Conservation (phyloP, 2,888 invertebrate species). For the Tenthredo livida region DNA sequence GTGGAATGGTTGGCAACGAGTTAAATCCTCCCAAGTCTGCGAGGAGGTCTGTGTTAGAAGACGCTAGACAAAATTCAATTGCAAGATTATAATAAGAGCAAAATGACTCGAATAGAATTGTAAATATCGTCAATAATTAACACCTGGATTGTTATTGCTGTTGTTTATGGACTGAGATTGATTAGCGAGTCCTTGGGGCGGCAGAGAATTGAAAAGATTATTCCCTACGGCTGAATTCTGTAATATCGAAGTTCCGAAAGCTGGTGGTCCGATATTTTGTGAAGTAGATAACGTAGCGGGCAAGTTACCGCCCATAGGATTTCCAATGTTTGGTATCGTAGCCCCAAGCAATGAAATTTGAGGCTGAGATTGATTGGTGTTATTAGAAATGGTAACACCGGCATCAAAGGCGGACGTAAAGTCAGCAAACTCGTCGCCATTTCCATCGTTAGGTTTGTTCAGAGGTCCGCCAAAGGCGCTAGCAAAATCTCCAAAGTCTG, state of each 20-base stretch:
- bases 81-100: background rate
- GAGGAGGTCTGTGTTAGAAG: slow-evolving; percentile 77
- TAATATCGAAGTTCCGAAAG: slow-evolving; percentile 59
- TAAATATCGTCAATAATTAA: background rate
- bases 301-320: slow-evolving; percentile 66
- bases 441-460: slow-evolving; percentile 64
- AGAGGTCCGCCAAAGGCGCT: slow-evolving; percentile 82
- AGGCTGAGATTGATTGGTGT: slow-evolving; percentile 62
- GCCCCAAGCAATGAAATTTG: slow-evolving; percentile 67
- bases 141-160: slow-evolving; percentile 73
- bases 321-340: slow-evolving; percentile 66
- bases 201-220: slow-evolving; percentile 69
- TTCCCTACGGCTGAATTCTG: slow-evolving; percentile 64
- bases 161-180: slow-evolving; percentile 63
- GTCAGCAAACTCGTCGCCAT: slow-evolving; percentile 89
- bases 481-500: slow-evolving; percentile 90
- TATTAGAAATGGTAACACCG: slow-evolving; percentile 66
- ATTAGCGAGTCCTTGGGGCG: slow-evolving; percentile 64
- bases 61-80: slow-evolving; percentile 56
- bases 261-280: slow-evolving; percentile 58
- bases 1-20: slow-evolving; percentile 63
- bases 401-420: slow-evolving; percentile 86
- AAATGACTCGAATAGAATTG: slow-evolving; percentile 44
- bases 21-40: slow-evolving; percentile 78
- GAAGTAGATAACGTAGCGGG: slow-evolving; percentile 61